These are phyloP conservation scores for Cryptosula pallasiana DNA, from an alignment of 2,888 invertebrate genomes.

Conservation along the genomic window DNA sequence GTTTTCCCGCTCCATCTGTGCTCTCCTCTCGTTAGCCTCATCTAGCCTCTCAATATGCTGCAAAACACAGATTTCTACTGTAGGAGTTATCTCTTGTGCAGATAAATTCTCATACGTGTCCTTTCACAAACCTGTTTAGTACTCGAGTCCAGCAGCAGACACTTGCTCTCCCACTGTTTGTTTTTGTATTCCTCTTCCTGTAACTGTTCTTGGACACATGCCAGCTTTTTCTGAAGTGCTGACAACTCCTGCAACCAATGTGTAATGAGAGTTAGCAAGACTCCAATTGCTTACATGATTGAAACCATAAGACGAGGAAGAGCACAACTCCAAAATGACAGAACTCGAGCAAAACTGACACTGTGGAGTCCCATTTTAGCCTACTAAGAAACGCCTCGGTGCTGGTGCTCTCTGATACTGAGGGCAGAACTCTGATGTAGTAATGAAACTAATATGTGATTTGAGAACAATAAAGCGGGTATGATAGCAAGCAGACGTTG, in stretches of 20 bases:
- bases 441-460: too few species aligned
- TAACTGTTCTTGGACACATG: neutral
- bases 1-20: constrained; percentile 39
- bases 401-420: too few species aligned
- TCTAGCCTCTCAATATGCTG: constrained; percentile 23
- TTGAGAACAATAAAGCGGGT: too few species aligned
- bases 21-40: constrained; percentile 33
- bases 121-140: neutral
- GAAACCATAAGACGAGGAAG: neutral
- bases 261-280: neutral
- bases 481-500: too few species aligned
- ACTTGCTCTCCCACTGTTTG: constrained; percentile 1
- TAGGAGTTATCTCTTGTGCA: too few species aligned
- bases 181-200: neutral
- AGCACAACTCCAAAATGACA: neutral
- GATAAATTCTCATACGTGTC: too few species aligned
- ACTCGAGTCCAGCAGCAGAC: neutral
- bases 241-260: constrained; percentile 11
- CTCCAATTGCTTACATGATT: neutral
- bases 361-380: too few species aligned
- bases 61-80: too few species aligned
- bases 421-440: too few species aligned
- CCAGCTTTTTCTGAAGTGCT: neutral
- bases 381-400: too few species aligned
- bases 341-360: neutral